Conservation (phyloP, 2,888 invertebrate species). For the Bruchidius siliquastri region DNA sequence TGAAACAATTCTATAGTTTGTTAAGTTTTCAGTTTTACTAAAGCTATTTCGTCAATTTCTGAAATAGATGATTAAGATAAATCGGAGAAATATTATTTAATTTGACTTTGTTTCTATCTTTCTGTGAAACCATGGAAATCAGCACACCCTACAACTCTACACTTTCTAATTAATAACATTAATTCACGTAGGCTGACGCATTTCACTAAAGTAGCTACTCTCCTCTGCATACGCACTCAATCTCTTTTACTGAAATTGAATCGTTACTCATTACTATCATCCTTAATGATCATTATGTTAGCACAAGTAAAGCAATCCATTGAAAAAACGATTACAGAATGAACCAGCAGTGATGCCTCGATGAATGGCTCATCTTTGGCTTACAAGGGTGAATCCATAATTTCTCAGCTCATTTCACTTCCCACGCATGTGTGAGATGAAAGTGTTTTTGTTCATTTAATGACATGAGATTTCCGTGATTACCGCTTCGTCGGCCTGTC, state of each 20-base stretch:
- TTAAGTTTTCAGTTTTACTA: no score
- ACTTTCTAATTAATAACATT: neutral
- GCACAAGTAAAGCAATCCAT: conserved; percentile 44
- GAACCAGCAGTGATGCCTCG: conserved; percentile 22
- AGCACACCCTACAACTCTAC: no score
- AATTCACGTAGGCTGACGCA: neutral
- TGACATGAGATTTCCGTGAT: no score
- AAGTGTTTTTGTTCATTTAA: no score
- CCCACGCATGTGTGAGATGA: no score
- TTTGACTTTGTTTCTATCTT: no score
- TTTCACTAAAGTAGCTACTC: neutral
- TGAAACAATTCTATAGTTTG: no score
- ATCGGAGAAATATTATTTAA: no score
- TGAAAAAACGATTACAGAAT: conserved; percentile 27
- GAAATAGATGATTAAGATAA: no score
- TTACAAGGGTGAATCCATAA: neutral
- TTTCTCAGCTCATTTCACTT: neutral
- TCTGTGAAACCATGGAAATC: no score
- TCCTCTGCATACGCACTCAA: conserved; percentile 37
- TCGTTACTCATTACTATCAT: conserved; percentile 43
- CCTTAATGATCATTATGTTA: conserved; percentile 42
- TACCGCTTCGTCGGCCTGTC: no score
- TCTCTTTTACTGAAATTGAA: conserved; percentile 40
- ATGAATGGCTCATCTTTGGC: conserved; percentile 1
- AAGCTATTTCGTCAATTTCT: no score